Evolutionary conservation across 2,888 invertebrate genomes (phyloP), one percentile per base, ranked within the genome.

Genomic region (Apantesis nais): DNA sequence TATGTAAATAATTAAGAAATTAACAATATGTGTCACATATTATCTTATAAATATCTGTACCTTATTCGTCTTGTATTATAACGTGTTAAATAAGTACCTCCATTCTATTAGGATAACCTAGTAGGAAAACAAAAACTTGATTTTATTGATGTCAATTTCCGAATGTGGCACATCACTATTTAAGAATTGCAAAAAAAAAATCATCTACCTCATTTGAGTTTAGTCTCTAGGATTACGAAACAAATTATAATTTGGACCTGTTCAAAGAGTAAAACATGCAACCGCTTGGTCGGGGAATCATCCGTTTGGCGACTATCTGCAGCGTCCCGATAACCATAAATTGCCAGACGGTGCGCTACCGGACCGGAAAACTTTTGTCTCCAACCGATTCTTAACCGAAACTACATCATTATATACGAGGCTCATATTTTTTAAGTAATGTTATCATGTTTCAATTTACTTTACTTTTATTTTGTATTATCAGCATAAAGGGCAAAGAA

Each of bases 301-400:
- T 85, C 75, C 81, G 79, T 86, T 86, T 75, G 78, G 74, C 67
- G 77, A 72, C 81, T 87, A 87, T 88, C 86, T 83, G 83, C 81
- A 79, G 74, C 76, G 78, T 68, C 71, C 74, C 88, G 81, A 87
- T 88, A 86, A 85, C 86, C 85, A 82, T 89, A 88, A 87, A 88
- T 88, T 80, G 74, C 78, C 70, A 66, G 79, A 71, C 77, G 75
- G 70, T 68, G 76, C 67, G 75, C 68, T 67, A 68, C 72, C 71
- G 72, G 67, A 61, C 73, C 79, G 80, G 74, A 71, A 71, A 78
- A 83, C 80, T 81, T 84, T 84, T 83, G 82, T 80, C 80, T 80
- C 75, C 77, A 68, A 70, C 76, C 78, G 75, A 83, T 80, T 84
- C 80, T 81, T 78, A 72, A 66, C 66, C 76, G 75, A 75, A 78